These are phyloP conservation scores for Tiliacea citrago DNA, from an alignment of 2,888 invertebrate genomes.

Conservation along the genomic window DNA sequence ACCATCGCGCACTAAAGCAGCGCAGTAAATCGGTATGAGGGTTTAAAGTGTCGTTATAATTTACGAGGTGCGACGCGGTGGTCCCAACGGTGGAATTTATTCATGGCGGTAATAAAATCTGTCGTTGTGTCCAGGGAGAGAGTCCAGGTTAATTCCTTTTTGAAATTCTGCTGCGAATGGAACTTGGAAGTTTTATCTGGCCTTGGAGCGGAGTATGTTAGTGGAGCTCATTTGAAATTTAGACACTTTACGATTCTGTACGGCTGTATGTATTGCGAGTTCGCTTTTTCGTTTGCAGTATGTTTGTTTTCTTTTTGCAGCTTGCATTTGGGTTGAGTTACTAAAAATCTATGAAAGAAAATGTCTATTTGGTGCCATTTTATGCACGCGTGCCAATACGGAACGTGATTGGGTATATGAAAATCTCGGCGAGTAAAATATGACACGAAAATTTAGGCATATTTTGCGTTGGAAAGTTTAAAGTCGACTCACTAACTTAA, in stretches of 20 bases:
- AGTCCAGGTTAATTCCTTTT: constrained; percentile 80
- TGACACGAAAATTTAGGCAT: constrained; percentile 24
- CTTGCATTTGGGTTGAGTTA: constrained; percentile 11
- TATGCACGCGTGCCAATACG: constrained; percentile 37
- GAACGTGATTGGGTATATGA: constrained; percentile 20
- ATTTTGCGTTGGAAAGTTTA: constrained; percentile 33
- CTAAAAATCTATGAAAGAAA: constrained; percentile 27
- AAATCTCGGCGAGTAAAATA: constrained; percentile 42
- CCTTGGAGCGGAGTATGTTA: constrained; percentile 53
- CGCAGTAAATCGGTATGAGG: constrained; percentile 78
- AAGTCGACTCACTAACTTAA: constrained; percentile 39
- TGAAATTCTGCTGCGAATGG: constrained; percentile 75
- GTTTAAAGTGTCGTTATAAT: constrained; percentile 82
- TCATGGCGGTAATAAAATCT: constrained; percentile 89
- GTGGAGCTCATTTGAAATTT: constrained; percentile 46
- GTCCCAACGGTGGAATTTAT: constrained; percentile 85
- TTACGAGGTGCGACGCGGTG: constrained; percentile 79
- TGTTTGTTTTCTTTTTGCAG: constrained; percentile 24
- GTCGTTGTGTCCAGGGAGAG: constrained; percentile 80
- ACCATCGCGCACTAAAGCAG: constrained; percentile 70
- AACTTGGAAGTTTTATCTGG: constrained; percentile 61
- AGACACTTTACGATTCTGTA: constrained; percentile 32
- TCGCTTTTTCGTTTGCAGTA: constrained; percentile 13
- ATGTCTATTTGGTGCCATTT: constrained; percentile 39
- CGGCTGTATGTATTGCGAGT: constrained; percentile 14